Evolutionary conservation across 2,888 invertebrate species (phyloP).

Genomic region (Megaustenia siamemsis): DNA sequence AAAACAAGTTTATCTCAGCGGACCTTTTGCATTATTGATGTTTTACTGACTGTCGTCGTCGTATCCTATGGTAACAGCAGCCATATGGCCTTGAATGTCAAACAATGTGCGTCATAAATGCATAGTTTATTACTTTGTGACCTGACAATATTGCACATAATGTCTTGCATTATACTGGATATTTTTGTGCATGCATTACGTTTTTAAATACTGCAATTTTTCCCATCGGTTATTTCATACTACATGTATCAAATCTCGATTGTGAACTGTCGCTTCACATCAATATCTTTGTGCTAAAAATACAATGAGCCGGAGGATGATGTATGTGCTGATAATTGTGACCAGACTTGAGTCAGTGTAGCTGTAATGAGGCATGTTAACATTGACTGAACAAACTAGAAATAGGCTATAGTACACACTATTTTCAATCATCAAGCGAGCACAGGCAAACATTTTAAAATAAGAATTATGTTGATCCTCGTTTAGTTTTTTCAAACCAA

Average conservation of each 20-base stretch:
- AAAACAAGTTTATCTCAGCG: not conserved
- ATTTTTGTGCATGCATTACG: not conserved
- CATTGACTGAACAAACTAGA: not conserved
- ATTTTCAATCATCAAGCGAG: too few relatives aligned
- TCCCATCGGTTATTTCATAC: not conserved
- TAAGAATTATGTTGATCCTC: too few relatives aligned
- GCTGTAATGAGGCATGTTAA: constrained; percentile 6
- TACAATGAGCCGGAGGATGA: not conserved
- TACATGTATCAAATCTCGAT: not conserved
- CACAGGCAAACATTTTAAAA: too few relatives aligned
- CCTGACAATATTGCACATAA: not conserved
- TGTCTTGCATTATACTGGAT: not conserved
- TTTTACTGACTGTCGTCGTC: not conserved
- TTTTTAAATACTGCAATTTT: not conserved
- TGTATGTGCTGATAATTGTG: not conserved
- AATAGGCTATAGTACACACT: constrained; percentile 1
- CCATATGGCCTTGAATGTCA: not conserved
- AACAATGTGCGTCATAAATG: not conserved
- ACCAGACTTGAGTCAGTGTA: not conserved
- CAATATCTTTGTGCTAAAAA: not conserved
- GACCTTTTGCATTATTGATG: constrained; percentile 1
- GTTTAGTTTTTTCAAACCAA: too few relatives aligned
- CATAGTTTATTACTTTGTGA: not conserved
- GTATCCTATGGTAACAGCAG: constrained; percentile 13
- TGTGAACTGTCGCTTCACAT: not conserved